Evolutionary conservation across 2,888 invertebrate species (phyloP).

Genomic region (Ariolimax columbianus): DNA sequence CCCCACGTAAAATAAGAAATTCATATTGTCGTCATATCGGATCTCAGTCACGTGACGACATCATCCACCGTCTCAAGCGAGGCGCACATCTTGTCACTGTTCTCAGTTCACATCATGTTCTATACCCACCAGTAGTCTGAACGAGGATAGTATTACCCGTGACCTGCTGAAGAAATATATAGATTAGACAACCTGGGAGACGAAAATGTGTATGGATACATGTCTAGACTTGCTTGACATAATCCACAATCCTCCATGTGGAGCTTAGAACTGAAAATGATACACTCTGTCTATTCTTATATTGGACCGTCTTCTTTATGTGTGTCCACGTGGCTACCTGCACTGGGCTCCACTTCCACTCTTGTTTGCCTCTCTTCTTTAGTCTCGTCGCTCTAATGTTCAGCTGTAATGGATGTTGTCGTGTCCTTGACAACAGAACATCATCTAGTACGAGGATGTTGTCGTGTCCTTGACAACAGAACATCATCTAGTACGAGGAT

Average conservation of each 20-base stretch:
- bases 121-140: not conserved
- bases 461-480: too few relatives aligned
- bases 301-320: not conserved
- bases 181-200: not conserved
- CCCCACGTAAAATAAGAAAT: slow-evolving; percentile 73
- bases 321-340: not conserved
- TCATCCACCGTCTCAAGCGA: not conserved
- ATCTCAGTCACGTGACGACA: not conserved
- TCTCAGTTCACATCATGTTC: not conserved
- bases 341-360: not conserved
- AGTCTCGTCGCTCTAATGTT: too few relatives aligned
- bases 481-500: too few relatives aligned
- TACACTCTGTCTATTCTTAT: too few relatives aligned
- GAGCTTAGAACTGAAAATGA: too few relatives aligned
- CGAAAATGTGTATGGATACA: not conserved
- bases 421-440: too few relatives aligned
- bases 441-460: too few relatives aligned
- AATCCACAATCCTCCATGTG: too few relatives aligned
- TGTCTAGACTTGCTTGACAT: too few relatives aligned
- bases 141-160: not conserved
- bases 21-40: slow-evolving; percentile 57
- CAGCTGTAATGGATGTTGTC: too few relatives aligned
- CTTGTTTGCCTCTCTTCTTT: too few relatives aligned
- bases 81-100: not conserved
- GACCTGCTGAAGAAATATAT: not conserved